phyloP scores from a whole-genome alignment of 2,113 vertebrate species.

The Nestor notabilis region DNA sequence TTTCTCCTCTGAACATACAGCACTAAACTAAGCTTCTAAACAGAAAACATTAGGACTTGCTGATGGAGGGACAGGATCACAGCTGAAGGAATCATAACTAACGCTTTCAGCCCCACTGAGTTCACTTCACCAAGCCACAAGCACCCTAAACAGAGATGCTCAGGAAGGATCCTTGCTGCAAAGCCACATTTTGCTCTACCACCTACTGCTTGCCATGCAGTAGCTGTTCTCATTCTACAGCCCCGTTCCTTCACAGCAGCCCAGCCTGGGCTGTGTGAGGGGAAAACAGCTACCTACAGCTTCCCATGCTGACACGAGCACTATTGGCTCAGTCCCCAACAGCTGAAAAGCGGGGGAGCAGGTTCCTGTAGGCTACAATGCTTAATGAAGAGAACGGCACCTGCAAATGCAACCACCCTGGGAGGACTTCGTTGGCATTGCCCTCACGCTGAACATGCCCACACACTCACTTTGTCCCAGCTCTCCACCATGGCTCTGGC shows the following conservation, averaged over 20 bases:
- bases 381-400: background rate
- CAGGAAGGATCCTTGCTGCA: background rate
- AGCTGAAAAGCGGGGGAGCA: background rate
- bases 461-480: background rate
- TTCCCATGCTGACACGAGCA: background rate
- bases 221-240: background rate
- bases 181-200: background rate
- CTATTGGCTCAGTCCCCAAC: background rate
- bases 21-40: background rate
- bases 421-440: background rate
- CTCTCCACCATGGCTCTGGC: background rate
- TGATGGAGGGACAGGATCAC: background rate
- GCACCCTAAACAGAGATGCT: background rate
- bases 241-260: background rate
- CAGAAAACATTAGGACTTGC: background rate
- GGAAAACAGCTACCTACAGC: background rate
- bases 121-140: background rate
- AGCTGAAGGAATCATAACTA: background rate
- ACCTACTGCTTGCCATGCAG: background rate
- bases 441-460: background rate
- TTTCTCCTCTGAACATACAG: background rate
- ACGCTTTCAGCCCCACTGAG: background rate
- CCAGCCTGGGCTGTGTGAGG: fast-evolving
- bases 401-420: background rate
- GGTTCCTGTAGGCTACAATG: background rate